These are phyloP conservation scores for Linyphia triangularis DNA, from an alignment of 2,888 invertebrate genomes.

Conservation along the genomic window DNA sequence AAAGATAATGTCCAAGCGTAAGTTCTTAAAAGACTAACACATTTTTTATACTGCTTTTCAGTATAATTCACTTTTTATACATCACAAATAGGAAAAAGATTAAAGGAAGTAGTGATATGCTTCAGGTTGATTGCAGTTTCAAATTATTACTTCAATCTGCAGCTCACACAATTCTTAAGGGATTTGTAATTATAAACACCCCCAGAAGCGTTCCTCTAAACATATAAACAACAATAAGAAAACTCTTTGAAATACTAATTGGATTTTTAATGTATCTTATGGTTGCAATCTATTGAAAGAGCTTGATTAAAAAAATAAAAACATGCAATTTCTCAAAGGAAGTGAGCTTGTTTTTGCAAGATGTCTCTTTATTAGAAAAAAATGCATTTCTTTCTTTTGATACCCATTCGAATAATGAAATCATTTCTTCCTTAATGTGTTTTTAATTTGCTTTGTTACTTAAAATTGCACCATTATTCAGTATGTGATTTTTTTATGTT, in stretches of 20 bases:
- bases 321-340: conserved; percentile 1
- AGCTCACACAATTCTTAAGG: neutral
- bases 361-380: neutral
- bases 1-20: neutral
- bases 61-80: neutral
- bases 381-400: conserved; percentile 17
- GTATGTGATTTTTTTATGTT: neutral
- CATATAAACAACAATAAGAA: conserved; percentile 27
- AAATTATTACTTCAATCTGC: conserved; percentile 33
- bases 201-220: conserved; percentile 16
- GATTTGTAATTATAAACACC: conserved; percentile 21
- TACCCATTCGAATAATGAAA: conserved; percentile 52
- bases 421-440: conserved; percentile 62
- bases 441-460: conserved; percentile 64
- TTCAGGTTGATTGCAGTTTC: neutral
- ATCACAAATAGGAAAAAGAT: neutral
- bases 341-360: neutral
- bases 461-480: conserved; percentile 49
- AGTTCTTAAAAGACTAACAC: neutral
- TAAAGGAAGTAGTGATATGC: neutral
- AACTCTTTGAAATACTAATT: conserved; percentile 46
- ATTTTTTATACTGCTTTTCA: neutral
- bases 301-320: neutral
- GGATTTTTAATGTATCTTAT: conserved; percentile 56
- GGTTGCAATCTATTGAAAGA: neutral